Evolutionary conservation across 30 jellyfish, hydroid and myxozoan species (phyloP).

Genomic region (Cassiopea andromeda): DNA sequence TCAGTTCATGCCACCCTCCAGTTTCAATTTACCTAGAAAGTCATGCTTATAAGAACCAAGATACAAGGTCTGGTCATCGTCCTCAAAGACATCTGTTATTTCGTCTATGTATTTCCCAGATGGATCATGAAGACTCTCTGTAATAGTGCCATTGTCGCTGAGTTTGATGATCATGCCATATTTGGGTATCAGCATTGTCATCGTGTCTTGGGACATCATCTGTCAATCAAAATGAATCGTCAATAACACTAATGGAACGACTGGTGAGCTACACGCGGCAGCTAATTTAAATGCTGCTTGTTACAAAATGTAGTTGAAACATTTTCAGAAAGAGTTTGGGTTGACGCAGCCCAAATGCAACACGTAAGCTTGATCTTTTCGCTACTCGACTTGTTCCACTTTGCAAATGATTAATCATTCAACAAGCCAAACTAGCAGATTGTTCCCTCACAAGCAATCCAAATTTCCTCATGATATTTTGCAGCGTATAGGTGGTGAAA

Average conservation of each 20-base stretch:
- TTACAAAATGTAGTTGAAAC: too few relatives aligned
- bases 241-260: background rate
- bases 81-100: conserved; percentile 81
- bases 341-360: too few relatives aligned
- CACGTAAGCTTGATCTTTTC: too few relatives aligned
- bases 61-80: conserved; percentile 52
- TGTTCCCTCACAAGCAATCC: too few relatives aligned
- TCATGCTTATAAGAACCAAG: conserved; percentile 84
- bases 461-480: too few relatives aligned
- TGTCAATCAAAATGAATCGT: background rate
- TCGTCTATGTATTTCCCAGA: conserved; percentile 64
- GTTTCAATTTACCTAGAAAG: conserved; percentile 72
- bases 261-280: background rate
- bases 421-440: too few relatives aligned
- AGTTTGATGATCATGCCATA: conserved; percentile 80
- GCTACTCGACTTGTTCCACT: too few relatives aligned
- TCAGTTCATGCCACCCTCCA: background rate
- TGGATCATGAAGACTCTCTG: conserved; percentile 86
- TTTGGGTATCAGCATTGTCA: conserved; percentile 59
- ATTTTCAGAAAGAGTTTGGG: too few relatives aligned
- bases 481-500: too few relatives aligned
- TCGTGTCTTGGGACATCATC: conserved; percentile 75
- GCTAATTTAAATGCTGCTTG: background rate
- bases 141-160: conserved; percentile 75
- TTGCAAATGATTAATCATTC: too few relatives aligned